Evolutionary conservation across 2,113 vertebrate species (phyloP).

Genomic region (Atlantisia rogersi): DNA sequence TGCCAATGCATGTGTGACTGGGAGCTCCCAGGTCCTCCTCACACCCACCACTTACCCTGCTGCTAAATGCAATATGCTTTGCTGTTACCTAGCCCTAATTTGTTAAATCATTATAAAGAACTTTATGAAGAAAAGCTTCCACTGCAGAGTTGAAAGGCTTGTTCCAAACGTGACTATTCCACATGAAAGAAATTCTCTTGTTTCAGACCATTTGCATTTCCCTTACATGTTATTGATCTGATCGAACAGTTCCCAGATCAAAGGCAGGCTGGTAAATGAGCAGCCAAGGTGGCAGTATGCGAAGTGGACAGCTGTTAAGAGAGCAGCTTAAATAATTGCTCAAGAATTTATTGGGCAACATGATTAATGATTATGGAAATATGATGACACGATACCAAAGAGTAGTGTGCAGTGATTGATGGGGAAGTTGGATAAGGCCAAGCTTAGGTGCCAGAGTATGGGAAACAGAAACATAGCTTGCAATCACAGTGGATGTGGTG

Average conservation of each 20-base stretch:
- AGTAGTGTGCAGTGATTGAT: constrained; percentile 51
- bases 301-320: constrained; percentile 55
- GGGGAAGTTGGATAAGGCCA: constrained; percentile 32
- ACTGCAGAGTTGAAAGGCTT: constrained; percentile 46
- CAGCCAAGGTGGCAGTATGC: constrained; percentile 40
- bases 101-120: constrained; percentile 12
- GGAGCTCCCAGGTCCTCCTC: not conserved
- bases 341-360: constrained; percentile 51
- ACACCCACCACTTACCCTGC: not conserved
- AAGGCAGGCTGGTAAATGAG: constrained; percentile 38
- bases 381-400: constrained; percentile 59
- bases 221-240: constrained; percentile 48
- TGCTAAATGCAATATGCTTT: not conserved
- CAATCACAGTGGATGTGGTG: not conserved
- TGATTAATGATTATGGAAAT: constrained; percentile 73
- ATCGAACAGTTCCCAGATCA: constrained; percentile 59
- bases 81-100: constrained; percentile 3
- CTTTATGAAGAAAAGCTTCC: constrained; percentile 1
- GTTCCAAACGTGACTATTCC: constrained; percentile 38
- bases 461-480: not conserved
- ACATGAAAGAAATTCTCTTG: constrained; percentile 59
- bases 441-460: not conserved
- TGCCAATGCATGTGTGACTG: not conserved
- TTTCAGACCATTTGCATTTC: constrained; percentile 42
- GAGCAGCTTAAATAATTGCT: constrained; percentile 62